Base-by-base conservation (phyloP, 2,888 invertebrate species). In the Andrena bucephala region DNA sequence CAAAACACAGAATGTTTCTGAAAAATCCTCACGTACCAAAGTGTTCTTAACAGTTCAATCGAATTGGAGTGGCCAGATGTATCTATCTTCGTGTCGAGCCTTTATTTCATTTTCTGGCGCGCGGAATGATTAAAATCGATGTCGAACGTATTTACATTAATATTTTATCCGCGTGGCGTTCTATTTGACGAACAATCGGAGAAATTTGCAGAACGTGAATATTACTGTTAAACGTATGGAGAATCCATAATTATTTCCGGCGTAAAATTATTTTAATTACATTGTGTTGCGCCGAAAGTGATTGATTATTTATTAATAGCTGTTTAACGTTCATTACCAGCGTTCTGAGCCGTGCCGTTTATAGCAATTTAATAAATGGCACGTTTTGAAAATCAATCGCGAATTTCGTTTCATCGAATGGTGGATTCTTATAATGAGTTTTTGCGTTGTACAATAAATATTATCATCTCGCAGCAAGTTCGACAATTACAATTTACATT, bases 401-500 rank as follows among this genome's bases (percentile, higher is more conserved):
- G 10, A 70, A 52, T 59, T 52, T 66, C 29, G 31, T 66, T 66
- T 62, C 6, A 71, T 71, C 52, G 31, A 50, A 50, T 52, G 42
- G 42, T 16, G 1, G 16, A 42, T 24, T 54, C 31, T 67, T 62
- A 77, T 78, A 68, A 57, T 69, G 8, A 27, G 10, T 31, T 24
- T 27, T 27, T 36, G n/a, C n/a, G 27, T 57, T 36, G 10, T 54
- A 48, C 33, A 36, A 57, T 57, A 33, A 24, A 13, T 48, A 57
- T 78, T 57, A 69, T 77, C 66, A 10, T 8, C 20, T 10, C 1
- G 27, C 16, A 24, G 42, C n/a, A 10, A 42, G n/a, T 27, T 2
- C 16, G 2, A 2, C 33, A 79, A 72, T 67, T 81, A 68, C 68
- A 79, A 81, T 78, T 71, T n/a, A 42, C 36, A 54, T 27, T 33